Evolutionary conservation across 35 echinoderm and acorn worm species (phyloP).

Genomic region (Anneissia japonica): DNA sequence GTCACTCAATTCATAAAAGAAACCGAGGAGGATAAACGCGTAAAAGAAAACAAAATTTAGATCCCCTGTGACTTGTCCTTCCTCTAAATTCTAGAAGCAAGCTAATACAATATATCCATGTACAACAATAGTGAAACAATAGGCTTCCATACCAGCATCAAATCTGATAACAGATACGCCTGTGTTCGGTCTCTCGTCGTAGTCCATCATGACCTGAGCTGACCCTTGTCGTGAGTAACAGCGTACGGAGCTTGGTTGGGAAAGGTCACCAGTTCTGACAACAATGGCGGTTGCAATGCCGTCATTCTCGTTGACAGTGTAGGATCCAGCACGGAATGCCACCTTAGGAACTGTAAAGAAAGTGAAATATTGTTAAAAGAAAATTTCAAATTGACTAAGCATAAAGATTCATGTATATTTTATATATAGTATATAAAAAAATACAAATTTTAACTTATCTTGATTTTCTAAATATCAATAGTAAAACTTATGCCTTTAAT

Average conservation of each 20-base stretch:
- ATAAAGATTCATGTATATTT: not conserved
- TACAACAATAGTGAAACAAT: not conserved
- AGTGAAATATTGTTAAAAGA: not conserved
- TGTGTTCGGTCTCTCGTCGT: conserved; percentile 80
- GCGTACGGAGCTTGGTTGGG: conserved; percentile 60
- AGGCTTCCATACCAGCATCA: conserved; percentile 62
- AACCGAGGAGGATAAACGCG: not conserved
- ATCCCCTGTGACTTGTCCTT: not conserved
- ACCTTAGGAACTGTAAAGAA: conserved; percentile 85
- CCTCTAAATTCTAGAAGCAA: not conserved
- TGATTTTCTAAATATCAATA: not conserved
- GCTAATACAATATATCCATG: not conserved
- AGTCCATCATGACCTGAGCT: conserved; percentile 88
- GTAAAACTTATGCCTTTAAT: not conserved
- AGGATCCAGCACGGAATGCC: conserved; percentile 69
- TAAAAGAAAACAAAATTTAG: not conserved
- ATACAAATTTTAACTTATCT: not conserved
- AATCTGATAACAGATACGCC: conserved; percentile 71
- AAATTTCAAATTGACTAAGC: not conserved
- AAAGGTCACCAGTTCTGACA: conserved; percentile 70
- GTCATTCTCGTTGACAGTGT: conserved; percentile 86
- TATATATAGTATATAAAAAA: not conserved
- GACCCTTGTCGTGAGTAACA: conserved; percentile 93
- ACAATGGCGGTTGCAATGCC: conserved; percentile 49
- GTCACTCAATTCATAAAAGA: not conserved